phyloP scores from a whole-genome alignment of 2,888 invertebrate genomes.

The Protophormia terraenovae region DNA sequence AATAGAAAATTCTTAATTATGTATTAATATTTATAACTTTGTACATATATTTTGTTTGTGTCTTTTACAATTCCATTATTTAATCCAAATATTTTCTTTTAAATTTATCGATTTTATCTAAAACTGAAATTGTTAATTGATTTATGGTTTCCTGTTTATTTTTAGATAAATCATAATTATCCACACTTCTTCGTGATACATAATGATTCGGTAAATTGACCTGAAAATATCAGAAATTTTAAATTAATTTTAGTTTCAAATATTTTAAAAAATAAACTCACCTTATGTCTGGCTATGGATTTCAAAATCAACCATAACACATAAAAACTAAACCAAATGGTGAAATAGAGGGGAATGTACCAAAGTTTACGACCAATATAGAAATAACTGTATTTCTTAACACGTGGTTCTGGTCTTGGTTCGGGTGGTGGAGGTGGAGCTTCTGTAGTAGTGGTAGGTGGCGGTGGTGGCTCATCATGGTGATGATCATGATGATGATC shows the following conservation, averaged over 20 bases:
- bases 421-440: slow-evolving; percentile 76
- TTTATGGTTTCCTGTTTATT: slow-evolving; percentile 76
- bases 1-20: background rate
- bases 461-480: slow-evolving; percentile 72
- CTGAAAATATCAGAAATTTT: slow-evolving; percentile 66
- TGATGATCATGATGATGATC: slow-evolving; percentile 73
- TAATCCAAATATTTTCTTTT: slow-evolving; percentile 72
- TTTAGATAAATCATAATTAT: slow-evolving; percentile 62
- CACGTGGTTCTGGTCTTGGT: slow-evolving; percentile 80
- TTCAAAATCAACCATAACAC: slow-evolving; percentile 86
- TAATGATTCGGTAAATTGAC: slow-evolving; percentile 81
- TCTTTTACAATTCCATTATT: background rate
- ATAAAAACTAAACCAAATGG: slow-evolving; percentile 84
- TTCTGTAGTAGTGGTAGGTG: slow-evolving; percentile 74
- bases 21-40: slow-evolving; percentile 5
- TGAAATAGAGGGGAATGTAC: slow-evolving; percentile 88
- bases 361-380: slow-evolving; percentile 87
- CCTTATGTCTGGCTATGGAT: slow-evolving; percentile 86
- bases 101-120: slow-evolving; percentile 80
- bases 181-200: slow-evolving; percentile 74
- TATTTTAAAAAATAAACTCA: too few relatives aligned
- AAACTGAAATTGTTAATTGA: slow-evolving; percentile 77
- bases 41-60: slow-evolving; percentile 15
- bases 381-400: slow-evolving; percentile 86
- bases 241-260: background rate